Conservation (phyloP, 2,113 vertebrate species). For the Lophotis ruficrista region DNA sequence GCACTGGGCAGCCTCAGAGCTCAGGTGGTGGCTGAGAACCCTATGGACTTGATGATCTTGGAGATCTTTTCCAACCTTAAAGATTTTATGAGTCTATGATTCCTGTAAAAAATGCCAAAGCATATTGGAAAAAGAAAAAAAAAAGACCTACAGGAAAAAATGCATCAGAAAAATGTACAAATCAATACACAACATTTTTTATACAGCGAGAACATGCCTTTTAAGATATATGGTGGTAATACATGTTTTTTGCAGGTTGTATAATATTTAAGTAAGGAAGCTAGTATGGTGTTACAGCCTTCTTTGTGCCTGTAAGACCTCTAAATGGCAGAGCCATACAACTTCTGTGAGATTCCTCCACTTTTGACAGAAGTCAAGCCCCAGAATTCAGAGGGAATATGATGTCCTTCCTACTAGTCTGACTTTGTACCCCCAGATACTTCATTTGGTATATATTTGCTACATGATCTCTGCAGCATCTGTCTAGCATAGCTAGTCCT, state of each 20-base stretch:
- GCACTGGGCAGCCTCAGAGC: neutral
- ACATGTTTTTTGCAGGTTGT: neutral
- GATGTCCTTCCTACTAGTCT: neutral
- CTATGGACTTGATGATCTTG: too few species aligned
- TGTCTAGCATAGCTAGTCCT: neutral
- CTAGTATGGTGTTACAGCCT: accelerated
- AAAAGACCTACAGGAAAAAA: neutral
- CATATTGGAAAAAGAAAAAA: neutral
- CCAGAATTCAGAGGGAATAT: neutral
- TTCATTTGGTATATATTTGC: neutral
- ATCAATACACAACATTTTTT: neutral
- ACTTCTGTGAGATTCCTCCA: neutral
- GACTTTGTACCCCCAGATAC: neutral
- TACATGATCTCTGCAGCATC: neutral
- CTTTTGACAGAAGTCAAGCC: neutral
- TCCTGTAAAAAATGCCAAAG: neutral
- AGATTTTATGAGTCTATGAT: too few species aligned
- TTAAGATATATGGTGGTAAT: neutral
- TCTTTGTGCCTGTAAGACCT: neutral
- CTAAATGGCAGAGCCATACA: neutral
- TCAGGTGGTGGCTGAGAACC: neutral
- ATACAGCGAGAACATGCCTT: neutral
- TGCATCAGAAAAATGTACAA: neutral
- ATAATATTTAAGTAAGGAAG: neutral
- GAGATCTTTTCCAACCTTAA: too few species aligned